Percentiles rank a stretch among this genome's conserved stretches.
Conservation (phyloP, 1,140 invertebrate genomes). For the Dufourea novaeangliae region DNA sequence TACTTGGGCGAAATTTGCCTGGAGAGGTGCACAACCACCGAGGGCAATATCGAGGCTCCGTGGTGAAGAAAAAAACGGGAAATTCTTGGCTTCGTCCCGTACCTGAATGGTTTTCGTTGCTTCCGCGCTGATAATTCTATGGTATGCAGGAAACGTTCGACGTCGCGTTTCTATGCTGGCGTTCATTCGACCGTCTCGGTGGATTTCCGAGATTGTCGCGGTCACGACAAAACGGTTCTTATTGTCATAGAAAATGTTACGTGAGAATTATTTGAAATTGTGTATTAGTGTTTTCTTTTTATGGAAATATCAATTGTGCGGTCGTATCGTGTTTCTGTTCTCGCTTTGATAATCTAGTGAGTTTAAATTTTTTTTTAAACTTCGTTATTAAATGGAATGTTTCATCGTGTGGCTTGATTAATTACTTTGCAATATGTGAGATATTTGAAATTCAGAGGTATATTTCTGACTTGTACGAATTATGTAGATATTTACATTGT, state of each 20-base stretch:
- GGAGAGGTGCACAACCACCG: conserved; percentile 7
- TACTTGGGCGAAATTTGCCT: conserved; percentile 27
- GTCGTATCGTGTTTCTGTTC: too few species aligned
- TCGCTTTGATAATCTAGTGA: too few species aligned
- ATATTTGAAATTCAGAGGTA: too few species aligned
- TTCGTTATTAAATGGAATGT: too few species aligned
- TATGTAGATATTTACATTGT: too few species aligned
- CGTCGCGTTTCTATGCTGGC: conserved; percentile 1
- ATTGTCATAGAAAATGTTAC: background rate
- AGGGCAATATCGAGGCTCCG: conserved; percentile 24
- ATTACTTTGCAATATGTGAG: too few species aligned
- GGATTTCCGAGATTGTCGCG: background rate
- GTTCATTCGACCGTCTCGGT: conserved; percentile 7
- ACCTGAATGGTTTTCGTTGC: conserved; percentile 38
- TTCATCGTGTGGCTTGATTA: too few species aligned
- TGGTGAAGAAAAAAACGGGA: background rate
- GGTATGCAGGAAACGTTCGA: conserved; percentile 4
- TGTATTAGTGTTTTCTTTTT: too few species aligned
- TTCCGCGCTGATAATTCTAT: conserved; percentile 20
- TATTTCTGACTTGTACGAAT: too few species aligned
- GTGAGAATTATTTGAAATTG: too few species aligned
- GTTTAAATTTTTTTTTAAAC: too few species aligned
- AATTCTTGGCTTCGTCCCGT: conserved; percentile 3
- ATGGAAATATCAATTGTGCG: too few species aligned
- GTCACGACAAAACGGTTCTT: background rate